These are phyloP conservation scores for Diplazon laetatorius DNA, from an alignment of 2,888 invertebrate species.

Conservation along the genomic window DNA sequence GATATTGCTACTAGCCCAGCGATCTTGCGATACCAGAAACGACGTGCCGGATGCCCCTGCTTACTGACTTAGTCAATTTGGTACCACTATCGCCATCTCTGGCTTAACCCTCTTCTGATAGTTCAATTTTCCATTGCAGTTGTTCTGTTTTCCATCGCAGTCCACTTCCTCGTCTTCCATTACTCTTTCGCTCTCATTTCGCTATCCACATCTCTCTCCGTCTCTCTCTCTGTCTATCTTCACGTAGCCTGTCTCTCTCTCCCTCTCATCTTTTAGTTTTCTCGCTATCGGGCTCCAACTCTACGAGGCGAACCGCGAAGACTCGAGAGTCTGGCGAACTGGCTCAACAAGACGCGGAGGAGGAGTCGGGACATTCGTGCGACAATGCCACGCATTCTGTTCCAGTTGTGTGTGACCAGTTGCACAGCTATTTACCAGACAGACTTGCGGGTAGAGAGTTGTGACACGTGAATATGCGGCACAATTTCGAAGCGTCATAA, in stretches of 20 bases:
- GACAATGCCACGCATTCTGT: conserved; percentile 19
- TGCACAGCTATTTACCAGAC: neutral
- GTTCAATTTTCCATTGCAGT: too few species aligned
- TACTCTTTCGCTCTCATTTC: conserved; percentile 9
- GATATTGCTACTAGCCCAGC: neutral
- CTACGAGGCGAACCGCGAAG: conserved; percentile 43
- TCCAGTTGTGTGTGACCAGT: conserved; percentile 10
- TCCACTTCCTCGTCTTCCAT: conserved; percentile 6
- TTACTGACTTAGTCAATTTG: conserved; percentile 54
- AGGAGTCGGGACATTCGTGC: conserved; percentile 3
- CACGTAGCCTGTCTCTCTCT: neutral
- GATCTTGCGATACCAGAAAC: conserved; percentile 42
- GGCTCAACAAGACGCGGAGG: conserved; percentile 25
- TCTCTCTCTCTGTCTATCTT: neutral
- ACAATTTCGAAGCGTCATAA: conserved; percentile 38
- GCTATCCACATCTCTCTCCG: conserved; percentile 28
- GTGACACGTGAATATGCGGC: neutral
- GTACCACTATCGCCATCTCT: conserved; percentile 22
- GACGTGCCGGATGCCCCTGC: conserved; percentile 50
- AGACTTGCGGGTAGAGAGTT: neutral
- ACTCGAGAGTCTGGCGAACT: conserved; percentile 39
- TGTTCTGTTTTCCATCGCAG: conserved; percentile 13
- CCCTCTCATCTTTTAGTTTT: conserved; percentile 6
- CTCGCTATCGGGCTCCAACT: conserved; percentile 49
- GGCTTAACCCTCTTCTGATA: conserved; percentile 34